Percentiles rank a stretch among this genome's conserved stretches.
phyloP scores from a whole-genome alignment of 2,797 vertebrate species.

The Schizopygopsis pylzovi region DNA sequence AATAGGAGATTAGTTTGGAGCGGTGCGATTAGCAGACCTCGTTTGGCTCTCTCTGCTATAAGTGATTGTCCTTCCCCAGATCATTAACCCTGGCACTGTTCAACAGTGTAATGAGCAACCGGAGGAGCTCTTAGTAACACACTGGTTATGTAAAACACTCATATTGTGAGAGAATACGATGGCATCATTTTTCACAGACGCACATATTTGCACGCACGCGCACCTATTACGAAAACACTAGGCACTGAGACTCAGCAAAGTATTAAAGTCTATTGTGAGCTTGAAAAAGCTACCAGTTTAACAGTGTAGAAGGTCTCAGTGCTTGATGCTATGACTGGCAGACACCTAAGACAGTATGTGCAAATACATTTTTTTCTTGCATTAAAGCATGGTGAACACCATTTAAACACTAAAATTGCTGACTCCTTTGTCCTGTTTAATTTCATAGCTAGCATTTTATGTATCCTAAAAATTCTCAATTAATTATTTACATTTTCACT shows the following conservation, averaged over 20 bases:
- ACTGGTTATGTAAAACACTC: constrained; percentile 62
- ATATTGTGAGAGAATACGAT: constrained; percentile 19
- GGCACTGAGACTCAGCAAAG: constrained; percentile 8
- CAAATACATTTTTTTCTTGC: too few species aligned
- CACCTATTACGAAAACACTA: constrained; percentile 34
- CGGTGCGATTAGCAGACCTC: constrained; percentile 53
- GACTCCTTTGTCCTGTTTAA: too few species aligned
- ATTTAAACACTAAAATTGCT: too few species aligned
- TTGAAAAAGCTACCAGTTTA: too few species aligned
- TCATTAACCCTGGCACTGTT: constrained; percentile 51
- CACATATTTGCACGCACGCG: not conserved
- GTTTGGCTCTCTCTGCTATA: constrained; percentile 48
- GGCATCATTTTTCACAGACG: not conserved
- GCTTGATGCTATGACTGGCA: too few species aligned
- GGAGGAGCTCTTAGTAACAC: constrained; percentile 39
- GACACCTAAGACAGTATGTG: too few species aligned
- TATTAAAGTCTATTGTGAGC: too few species aligned
- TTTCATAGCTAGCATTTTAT: too few species aligned
- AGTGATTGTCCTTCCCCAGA: constrained; percentile 33
- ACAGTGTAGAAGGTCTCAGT: too few species aligned
- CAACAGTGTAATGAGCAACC: constrained; percentile 17
- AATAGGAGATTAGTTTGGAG: constrained; percentile 24
- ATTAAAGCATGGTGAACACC: too few species aligned
- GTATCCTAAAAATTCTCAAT: too few species aligned
- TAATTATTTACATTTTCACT: too few species aligned